Evolutionary conservation across 2,888 invertebrate species (phyloP).

Genomic region (Taenaris catops): DNA sequence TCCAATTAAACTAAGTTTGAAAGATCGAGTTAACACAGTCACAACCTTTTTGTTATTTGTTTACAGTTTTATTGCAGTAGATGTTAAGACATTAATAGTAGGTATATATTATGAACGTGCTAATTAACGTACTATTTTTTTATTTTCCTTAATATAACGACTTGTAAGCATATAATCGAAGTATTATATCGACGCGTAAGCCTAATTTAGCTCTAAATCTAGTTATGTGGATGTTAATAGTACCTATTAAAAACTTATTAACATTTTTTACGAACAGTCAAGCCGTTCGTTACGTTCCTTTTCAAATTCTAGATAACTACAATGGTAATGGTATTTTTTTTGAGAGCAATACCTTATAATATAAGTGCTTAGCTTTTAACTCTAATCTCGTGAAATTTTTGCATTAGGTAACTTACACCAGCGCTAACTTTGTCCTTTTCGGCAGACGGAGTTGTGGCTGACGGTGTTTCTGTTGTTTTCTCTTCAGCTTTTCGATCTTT

Average conservation of each 20-base stretch:
- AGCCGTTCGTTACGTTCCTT: conserved; percentile 2
- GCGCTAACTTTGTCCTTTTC: conserved; percentile 85
- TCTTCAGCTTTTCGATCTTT: conserved; percentile 95
- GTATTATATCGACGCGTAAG: too few species aligned
- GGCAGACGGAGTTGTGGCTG: conserved; percentile 80
- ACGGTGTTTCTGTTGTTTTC: conserved; percentile 85
- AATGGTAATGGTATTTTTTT: not conserved
- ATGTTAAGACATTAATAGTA: too few species aligned
- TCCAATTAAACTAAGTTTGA: too few species aligned
- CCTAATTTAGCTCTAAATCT: too few species aligned
- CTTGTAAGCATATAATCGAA: too few species aligned
- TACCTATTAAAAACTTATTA: too few species aligned
- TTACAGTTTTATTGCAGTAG: not conserved
- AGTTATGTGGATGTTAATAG: too few species aligned
- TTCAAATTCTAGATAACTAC: not conserved
- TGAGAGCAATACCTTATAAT: conserved; percentile 2
- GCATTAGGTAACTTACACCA: conserved; percentile 82
- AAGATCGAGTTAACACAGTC: conserved; percentile 25
- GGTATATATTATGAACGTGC: too few species aligned
- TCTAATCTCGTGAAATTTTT: conserved; percentile 83
- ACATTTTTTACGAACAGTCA: too few species aligned
- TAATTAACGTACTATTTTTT: too few species aligned
- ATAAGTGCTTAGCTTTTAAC: conserved; percentile 74
- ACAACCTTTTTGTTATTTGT: conserved; percentile 33
- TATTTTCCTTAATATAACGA: too few species aligned